These are phyloP conservation scores for rabbit (Oryctolagus cuniculus) DNA, from an alignment of 2,113 vertebrate species.

Conservation along the genomic window mOryCun1.1 NC_091439.1:81904501-81905000, in stretches of 20 bases:
- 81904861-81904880: not conserved
- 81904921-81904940: not conserved
- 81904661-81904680: not conserved
- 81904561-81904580: not conserved
- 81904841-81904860: not conserved
- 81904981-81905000: not conserved
- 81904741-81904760: slow-evolving; percentile 42
- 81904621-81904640: slow-evolving; percentile 20
- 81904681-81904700: slow-evolving; percentile 41
- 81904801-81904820: slow-evolving; percentile 34
- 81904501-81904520: slow-evolving; percentile 17
- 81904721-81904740: slow-evolving; percentile 46
- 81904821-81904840: not conserved
- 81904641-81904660: not conserved
- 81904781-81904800: not conserved
- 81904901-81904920: not conserved
- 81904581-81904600: not conserved
- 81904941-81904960: not conserved
- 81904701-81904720: slow-evolving; percentile 29
- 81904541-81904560: not conserved
- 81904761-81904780: not conserved
- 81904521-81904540: slow-evolving; percentile 34
- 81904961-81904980: not conserved
- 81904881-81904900: not conserved
- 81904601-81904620: not conserved